A percentile compares a stretch with the other conserved stretches of the same genome.
phyloP scores from a whole-genome alignment of 2,797 vertebrate species.

The Hozukius guyotensis region DNA sequence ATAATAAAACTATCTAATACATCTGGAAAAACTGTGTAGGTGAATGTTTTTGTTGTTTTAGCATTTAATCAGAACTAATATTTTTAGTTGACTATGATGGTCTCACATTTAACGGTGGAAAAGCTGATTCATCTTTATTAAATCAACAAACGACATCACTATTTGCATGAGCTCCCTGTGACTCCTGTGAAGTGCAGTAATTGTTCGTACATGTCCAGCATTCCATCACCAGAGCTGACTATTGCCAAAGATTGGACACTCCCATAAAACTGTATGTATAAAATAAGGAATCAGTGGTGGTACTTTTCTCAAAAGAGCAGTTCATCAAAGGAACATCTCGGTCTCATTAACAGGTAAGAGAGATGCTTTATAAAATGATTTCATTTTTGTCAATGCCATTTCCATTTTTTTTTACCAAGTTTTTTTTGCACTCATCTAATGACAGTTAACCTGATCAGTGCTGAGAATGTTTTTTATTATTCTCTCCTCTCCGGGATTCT shows the following conservation, averaged over 20 bases:
- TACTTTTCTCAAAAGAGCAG: not conserved
- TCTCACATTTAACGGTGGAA: no score
- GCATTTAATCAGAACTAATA: no score
- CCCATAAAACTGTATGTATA: constrained; percentile 16
- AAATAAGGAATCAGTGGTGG: not conserved
- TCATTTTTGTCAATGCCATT: no score
- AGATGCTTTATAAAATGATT: not conserved
- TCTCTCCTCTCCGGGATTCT: not conserved
- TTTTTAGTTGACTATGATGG: no score
- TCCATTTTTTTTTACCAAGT: not conserved
- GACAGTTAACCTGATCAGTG: not conserved
- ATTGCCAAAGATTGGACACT: not conserved
- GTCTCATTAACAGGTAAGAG: constrained; percentile 18
- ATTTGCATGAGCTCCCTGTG: no score
- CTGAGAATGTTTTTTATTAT: not conserved
- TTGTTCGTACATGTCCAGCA: no score
- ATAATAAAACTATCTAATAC: not conserved
- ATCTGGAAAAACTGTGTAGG: no score
- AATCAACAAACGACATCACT: no score
- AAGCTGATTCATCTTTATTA: no score
- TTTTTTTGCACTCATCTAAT: not conserved
- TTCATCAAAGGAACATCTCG: not conserved
- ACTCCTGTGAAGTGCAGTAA: no score
- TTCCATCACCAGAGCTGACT: no score
- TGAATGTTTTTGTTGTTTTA: no score